phyloP scores from a whole-genome alignment of 2,797 vertebrate species.

The Vireo griseus region DNA sequence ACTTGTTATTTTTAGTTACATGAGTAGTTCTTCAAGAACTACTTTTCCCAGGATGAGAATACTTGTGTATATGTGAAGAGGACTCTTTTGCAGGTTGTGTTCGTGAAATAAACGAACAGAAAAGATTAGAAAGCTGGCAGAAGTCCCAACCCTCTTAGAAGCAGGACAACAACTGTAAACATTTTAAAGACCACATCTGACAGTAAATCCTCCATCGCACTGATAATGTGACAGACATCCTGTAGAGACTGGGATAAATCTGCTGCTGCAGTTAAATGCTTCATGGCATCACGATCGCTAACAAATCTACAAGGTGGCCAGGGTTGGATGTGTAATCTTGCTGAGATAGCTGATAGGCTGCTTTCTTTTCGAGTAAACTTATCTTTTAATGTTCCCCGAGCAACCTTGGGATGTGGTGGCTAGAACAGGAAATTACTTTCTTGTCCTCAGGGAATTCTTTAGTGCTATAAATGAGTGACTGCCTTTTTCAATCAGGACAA shows the following conservation, averaged over 20 bases:
- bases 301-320: neutral
- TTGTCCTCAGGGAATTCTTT: neutral
- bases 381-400: neutral
- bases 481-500: neutral
- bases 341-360: neutral
- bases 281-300: fast-evolving
- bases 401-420: neutral
- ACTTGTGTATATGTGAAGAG: fast-evolving
- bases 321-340: neutral
- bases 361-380: neutral
- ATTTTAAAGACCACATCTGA: neutral
- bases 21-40: neutral
- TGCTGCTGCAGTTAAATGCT: neutral
- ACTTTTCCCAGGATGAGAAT: neutral
- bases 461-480: neutral
- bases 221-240: neutral
- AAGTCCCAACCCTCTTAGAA: neutral
- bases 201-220: neutral
- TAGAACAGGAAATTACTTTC: neutral
- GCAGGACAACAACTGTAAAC: neutral
- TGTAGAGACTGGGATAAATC: neutral
- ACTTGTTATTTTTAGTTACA: conserved; percentile 1
- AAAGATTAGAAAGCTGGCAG: conserved; percentile 6
- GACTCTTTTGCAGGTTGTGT: neutral
- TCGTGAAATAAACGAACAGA: conserved; percentile 4